Evolutionary conservation across 92 coral and sea anemone genomes (phyloP), one percentile per base, ranked within the genome.

Genomic region (Pocillopora meandrina): DNA sequence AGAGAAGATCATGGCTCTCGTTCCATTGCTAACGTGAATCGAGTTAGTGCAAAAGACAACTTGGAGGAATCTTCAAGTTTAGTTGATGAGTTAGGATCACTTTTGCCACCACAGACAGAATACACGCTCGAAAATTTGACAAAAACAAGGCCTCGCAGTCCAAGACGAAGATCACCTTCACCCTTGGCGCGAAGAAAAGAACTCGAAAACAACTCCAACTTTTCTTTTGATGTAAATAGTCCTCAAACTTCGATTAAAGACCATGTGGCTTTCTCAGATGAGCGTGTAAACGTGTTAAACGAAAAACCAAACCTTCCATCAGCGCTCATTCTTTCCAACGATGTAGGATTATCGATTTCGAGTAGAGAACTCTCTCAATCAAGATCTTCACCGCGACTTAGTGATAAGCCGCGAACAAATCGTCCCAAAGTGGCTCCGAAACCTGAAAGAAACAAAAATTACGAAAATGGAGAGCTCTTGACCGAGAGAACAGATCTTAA

Each of bases 71-170:
- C 89, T 12, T 75, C 90, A 58, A 83, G 88, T 84, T 82, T 92
- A 23, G 85, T 89, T 56, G 95, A 93, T 69, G 81, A 77, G n/a
- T 17, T 65, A 13, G 93, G 95, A 4, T 84, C 86, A 17, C 74
- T 93, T 62, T 74, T 93, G 61, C 89, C 98, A 23, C 89, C 89
- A 66, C 42, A 80, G 83, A 49, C 69, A 68, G 74, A 78, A 35
- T 86, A 76, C 35, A 78, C 88, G 12, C 87, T 94, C 23, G 87
- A 85, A 20, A 94, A 94, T 80, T 90, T 92, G 76, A 94, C 98
- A 75, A 94, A 94, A 80, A 59, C 90, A 26, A 84, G 98, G 65
- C 95, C 98, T 75, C 92, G 89, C 26, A 94, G 88, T 57, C 92
- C 95, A 42, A 92, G 92, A 0, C 82, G 98, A 63, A 87, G 98